Evolutionary conservation across 2,113 vertebrate species (phyloP).

Genomic region (Oncorhynchus gorbuscha): DNA sequence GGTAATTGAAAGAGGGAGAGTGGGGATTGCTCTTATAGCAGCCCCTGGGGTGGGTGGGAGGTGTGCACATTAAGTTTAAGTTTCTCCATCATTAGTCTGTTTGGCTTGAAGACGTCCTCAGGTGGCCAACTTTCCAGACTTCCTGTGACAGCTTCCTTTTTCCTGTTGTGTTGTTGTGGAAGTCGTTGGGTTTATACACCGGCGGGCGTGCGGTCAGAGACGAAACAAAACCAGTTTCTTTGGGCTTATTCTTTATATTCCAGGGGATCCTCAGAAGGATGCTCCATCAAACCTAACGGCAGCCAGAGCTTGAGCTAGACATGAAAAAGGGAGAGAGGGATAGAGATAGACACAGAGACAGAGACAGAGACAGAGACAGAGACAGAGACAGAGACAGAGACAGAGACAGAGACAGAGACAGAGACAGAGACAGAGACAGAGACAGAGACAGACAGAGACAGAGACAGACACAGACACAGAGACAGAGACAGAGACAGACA

Average conservation of each 20-base stretch:
- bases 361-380: too few species aligned
- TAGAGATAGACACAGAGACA: too few species aligned
- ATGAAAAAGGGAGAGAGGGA: slow-evolving; percentile 12
- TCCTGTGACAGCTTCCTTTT: slow-evolving; percentile 26
- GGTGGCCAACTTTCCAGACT: slow-evolving; percentile 23
- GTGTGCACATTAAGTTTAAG: neutral
- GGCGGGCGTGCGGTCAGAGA: slow-evolving; percentile 12
- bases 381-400: too few species aligned
- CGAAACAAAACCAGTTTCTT: slow-evolving; percentile 28
- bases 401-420: too few species aligned
- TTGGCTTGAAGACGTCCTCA: neutral
- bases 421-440: too few species aligned
- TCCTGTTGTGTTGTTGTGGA: slow-evolving; percentile 18
- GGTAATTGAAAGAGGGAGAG: slow-evolving; percentile 7
- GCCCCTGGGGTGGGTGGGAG: neutral
- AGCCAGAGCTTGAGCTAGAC: slow-evolving; percentile 84
- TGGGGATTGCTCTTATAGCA: slow-evolving; percentile 4
- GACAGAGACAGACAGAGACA: too few species aligned
- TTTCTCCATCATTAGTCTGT: slow-evolving; percentile 2
- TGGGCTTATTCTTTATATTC: slow-evolving; percentile 10
- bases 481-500: too few species aligned
- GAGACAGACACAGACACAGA: too few species aligned
- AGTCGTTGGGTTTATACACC: slow-evolving; percentile 40
- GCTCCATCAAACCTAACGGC: slow-evolving; percentile 81
- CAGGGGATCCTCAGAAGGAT: slow-evolving; percentile 75